These are phyloP conservation scores for Condylura cristata DNA, from an alignment of 2,113 vertebrate genomes.

Conservation along the genomic window DNA sequence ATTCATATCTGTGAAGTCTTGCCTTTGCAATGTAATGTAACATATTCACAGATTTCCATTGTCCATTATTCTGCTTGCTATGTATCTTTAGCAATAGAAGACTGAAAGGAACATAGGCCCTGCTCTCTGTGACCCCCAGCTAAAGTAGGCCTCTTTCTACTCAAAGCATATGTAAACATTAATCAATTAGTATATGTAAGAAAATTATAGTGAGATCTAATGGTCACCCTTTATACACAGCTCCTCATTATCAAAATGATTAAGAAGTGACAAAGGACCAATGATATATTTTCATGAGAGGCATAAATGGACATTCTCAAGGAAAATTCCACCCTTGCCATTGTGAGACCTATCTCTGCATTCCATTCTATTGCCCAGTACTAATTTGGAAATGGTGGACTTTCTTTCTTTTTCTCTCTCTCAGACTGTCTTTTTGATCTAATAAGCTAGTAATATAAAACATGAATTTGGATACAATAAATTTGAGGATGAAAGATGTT, in stretches of 20 bases:
- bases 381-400: background rate
- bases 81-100: background rate
- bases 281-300: background rate
- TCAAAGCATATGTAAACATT: background rate
- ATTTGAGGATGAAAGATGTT: background rate
- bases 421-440: background rate
- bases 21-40: background rate
- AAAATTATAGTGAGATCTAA: background rate
- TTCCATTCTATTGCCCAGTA: background rate
- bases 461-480: background rate
- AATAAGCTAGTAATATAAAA: background rate
- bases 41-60: background rate
- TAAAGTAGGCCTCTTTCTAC: background rate
- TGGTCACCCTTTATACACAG: background rate
- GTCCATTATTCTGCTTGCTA: background rate
- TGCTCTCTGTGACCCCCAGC: background rate
- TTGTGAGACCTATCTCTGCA: background rate
- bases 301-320: background rate
- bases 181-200: background rate
- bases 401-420: too few species aligned
- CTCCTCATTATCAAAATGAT: background rate
- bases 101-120: background rate
- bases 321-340: background rate
- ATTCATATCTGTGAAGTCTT: background rate
- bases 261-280: background rate